A percentile compares a stretch with the other conserved stretches of the same genome.
Evolutionary conservation across 2,113 vertebrate genomes (phyloP).

Genomic region (Megaceryle torquata): DNA sequence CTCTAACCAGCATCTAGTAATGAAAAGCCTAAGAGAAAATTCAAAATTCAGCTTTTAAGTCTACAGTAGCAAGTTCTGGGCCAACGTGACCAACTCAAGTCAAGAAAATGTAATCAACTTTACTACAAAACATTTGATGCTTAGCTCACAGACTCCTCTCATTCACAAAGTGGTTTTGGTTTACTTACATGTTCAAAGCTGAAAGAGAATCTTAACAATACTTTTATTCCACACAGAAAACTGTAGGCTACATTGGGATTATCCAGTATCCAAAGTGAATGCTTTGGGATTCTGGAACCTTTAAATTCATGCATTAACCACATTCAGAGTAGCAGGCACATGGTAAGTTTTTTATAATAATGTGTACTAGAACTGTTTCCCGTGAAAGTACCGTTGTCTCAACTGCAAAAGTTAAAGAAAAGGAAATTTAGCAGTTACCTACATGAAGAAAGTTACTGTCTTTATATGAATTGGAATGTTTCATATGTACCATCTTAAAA

Average conservation of each 20-base stretch:
- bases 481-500: not conserved
- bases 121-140: not conserved
- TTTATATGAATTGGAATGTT: not conserved
- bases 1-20: not conserved
- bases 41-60: not conserved
- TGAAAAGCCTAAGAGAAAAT: not conserved
- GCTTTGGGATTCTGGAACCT: not conserved
- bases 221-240: not conserved
- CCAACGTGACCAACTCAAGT: not conserved
- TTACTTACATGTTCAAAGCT: not conserved
- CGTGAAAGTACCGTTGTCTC: not conserved
- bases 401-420: not conserved
- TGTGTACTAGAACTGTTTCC: not conserved
- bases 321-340: not conserved
- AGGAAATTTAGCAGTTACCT: not conserved
- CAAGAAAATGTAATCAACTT: not conserved
- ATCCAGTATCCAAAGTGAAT: not conserved
- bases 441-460: not conserved
- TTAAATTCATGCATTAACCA: not conserved
- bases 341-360: not conserved
- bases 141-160: not conserved
- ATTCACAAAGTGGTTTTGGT: not conserved
- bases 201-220: not conserved
- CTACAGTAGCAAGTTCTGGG: not conserved
- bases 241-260: not conserved